phyloP scores from a whole-genome alignment of 2,888 invertebrate species.

The Drosophila kanekoi region DNA sequence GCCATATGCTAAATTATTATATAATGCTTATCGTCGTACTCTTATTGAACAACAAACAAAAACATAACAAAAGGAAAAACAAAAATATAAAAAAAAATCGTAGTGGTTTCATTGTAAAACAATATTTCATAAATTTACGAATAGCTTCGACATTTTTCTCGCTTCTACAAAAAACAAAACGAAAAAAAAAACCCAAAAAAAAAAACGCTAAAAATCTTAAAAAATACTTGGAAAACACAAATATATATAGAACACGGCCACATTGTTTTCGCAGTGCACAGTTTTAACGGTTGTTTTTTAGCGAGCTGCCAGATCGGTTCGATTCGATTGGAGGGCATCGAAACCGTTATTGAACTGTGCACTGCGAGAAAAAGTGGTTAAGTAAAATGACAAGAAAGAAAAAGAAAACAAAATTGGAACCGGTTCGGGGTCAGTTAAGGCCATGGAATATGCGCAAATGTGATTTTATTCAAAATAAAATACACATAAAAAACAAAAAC shows the following conservation, averaged over 20 bases:
- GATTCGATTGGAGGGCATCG: neutral
- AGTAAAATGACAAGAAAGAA: neutral
- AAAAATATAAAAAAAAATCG: conserved; percentile 61
- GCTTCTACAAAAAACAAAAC: conserved; percentile 55
- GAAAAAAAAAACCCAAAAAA: conserved; percentile 28
- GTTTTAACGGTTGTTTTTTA: neutral
- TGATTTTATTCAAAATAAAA: conserved; percentile 84
- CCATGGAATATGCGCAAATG: conserved; percentile 80
- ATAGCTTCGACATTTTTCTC: conserved; percentile 67
- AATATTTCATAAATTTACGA: conserved; percentile 70
- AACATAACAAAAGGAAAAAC: conserved; percentile 31
- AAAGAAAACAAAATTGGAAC: conserved; percentile 20
- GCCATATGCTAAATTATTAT: conserved; percentile 62
- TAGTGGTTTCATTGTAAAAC: conserved; percentile 83
- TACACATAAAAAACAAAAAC: conserved; percentile 70
- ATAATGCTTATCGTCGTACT: conserved; percentile 55
- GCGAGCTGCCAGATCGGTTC: conserved; percentile 11
- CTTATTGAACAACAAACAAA: conserved; percentile 44
- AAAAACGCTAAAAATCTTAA: conserved; percentile 33
- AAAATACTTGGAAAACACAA: conserved; percentile 13
- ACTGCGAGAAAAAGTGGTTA: conserved; percentile 20
- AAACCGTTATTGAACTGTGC: conserved; percentile 3
- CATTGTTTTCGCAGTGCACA: conserved; percentile 21
- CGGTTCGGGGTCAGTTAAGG: conserved; percentile 44
- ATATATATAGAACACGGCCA: conserved; percentile 11